Percentiles rank a stretch among this genome's conserved stretches.
Conservation (phyloP, 2,888 invertebrate genomes). For the Ochropacha duplaris region DNA sequence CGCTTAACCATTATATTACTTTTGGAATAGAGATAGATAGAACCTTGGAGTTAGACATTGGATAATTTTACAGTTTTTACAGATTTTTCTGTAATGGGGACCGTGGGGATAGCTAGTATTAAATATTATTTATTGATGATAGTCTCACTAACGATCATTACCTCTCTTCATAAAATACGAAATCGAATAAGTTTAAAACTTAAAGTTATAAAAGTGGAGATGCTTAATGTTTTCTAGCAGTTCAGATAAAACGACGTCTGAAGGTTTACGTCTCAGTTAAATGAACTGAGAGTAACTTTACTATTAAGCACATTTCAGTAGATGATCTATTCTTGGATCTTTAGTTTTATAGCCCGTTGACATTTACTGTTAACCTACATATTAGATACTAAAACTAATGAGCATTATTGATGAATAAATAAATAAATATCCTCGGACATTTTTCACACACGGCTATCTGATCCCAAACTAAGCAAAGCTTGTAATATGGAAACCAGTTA, state of each 20-base stretch:
- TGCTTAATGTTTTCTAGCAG: conserved; percentile 24
- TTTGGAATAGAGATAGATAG: too few relatives aligned
- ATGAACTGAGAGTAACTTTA: conserved; percentile 23
- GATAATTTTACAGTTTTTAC: too few relatives aligned
- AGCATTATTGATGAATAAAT: too few relatives aligned
- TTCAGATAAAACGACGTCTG: conserved; percentile 22
- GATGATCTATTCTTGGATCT: conserved; percentile 1
- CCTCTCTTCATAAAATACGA: not conserved
- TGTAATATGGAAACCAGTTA: too few relatives aligned
- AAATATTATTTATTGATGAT: not conserved
- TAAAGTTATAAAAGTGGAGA: conserved; percentile 21
- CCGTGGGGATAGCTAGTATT: too few relatives aligned
- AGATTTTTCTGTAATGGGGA: too few relatives aligned
- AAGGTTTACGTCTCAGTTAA: conserved; percentile 22
- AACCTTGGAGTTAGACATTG: too few relatives aligned
- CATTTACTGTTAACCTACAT: not conserved
- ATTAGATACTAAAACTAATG: too few relatives aligned
- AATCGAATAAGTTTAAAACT: conserved; percentile 9
- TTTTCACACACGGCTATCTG: too few relatives aligned
- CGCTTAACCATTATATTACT: too few relatives aligned
- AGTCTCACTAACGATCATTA: not conserved
- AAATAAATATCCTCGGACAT: too few relatives aligned
- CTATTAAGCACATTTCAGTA: conserved; percentile 6
- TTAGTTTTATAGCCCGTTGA: not conserved
- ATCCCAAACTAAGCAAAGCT: too few relatives aligned